These are phyloP conservation scores for Trichoplax adhaerens DNA, from an alignment of 37 sponge, comb jelly and placozoan species.

Conservation along the genomic window DNA sequence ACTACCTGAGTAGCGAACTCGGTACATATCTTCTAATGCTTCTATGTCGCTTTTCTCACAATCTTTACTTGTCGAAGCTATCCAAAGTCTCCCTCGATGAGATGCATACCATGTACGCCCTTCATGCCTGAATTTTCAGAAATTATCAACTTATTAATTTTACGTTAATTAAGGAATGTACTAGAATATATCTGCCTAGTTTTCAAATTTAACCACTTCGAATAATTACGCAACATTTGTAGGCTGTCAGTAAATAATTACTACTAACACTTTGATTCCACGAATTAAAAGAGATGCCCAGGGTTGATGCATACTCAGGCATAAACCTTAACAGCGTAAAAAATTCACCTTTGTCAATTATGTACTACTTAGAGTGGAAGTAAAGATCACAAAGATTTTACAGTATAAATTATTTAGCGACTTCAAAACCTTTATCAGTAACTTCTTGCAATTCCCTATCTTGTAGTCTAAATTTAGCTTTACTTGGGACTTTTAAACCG, in stretches of 20 bases:
- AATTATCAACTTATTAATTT: neutral
- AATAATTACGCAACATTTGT: neutral
- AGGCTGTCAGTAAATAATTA: neutral
- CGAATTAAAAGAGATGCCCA: slow-evolving; percentile 87
- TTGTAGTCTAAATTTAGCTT: slow-evolving; percentile 32
- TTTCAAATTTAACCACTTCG: neutral
- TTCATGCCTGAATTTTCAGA: slow-evolving; percentile 33
- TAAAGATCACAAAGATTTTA: neutral
- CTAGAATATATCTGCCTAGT: too few species aligned
- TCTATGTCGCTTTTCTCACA: slow-evolving; percentile 27
- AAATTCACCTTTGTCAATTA: slow-evolving; percentile 2
- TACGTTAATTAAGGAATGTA: too few species aligned
- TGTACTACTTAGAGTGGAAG: neutral
- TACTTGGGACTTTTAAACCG: neutral
- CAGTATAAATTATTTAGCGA: neutral
- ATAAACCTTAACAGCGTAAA: slow-evolving; percentile 29
- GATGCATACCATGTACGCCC: slow-evolving; percentile 90
- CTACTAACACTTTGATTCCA: slow-evolving; percentile 71
- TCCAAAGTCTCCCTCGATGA: slow-evolving; percentile 91
- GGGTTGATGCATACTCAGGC: slow-evolving; percentile 98
- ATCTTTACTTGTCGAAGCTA: slow-evolving; percentile 56
- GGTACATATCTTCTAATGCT: slow-evolving; percentile 42
- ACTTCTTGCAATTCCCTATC: slow-evolving; percentile 65
- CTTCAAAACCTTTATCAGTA: slow-evolving; percentile 58
- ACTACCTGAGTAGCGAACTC: neutral